Evolutionary conservation across 2,888 invertebrate genomes (phyloP), one percentile per base, ranked within the genome.

Genomic region (Sisyra terminalis): DNA sequence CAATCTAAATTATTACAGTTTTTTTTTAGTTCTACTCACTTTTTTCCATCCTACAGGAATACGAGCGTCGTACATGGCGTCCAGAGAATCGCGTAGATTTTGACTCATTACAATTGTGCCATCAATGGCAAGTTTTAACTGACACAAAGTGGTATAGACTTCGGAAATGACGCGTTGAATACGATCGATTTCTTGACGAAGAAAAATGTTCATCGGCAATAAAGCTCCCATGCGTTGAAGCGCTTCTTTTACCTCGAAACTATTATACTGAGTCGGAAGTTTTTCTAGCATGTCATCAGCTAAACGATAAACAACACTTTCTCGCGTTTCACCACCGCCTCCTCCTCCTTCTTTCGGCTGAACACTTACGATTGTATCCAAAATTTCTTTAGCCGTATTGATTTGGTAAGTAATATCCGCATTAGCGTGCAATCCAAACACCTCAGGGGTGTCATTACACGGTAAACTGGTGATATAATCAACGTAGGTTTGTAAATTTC

Each of bases 381-480:
- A 69, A 56, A 96, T 93, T 50, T 72, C 85, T 65, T 89, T 89
- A 17, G 93, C 90, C 37, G 90, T 90, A 58, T 94, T 94, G 48
- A 94, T 96, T 65, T 94, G 93, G 64, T 94, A 94, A 53, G 94
- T 94, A 49, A 96, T 94, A 58, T 96, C 94, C 40, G 96, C 94
- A 63, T 96, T 96, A 6, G 84, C 71, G 61, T 96, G 94, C 41
- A 96, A 69, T n/a, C 96, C 96, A 62, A 94, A 94, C 7, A 92
- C 90, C 67, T 94, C 92, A 0, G 96, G 96, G 2, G 87, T 84
- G 59, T 96, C 96, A 15, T 79, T 78, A 14, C 76, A 63, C 1
- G 88, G 88, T 48, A 96, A 66, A 53, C 76, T 76, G 53, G 83
- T 87, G 42, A 96, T 90, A 55, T 87, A 88, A 57, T 87, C 85